Conservation (phyloP, 2,113 vertebrate species). For the Mormyrus iriodes region DNA sequence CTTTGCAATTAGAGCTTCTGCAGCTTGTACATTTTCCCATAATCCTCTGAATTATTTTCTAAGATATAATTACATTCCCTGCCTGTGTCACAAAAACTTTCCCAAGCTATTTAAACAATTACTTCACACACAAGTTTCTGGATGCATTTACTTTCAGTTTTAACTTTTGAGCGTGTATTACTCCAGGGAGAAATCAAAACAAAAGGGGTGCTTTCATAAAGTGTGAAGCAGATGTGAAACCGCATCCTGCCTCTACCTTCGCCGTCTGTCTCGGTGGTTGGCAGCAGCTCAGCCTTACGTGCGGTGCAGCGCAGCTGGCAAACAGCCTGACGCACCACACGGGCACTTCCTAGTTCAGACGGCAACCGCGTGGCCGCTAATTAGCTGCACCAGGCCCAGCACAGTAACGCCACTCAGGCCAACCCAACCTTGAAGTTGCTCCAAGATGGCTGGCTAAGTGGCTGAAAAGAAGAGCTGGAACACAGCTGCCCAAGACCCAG, state of each 20-base stretch:
- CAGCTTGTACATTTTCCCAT: neutral
- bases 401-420: neutral
- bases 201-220: constrained; percentile 46
- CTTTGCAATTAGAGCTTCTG: neutral
- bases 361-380: neutral
- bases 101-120: neutral
- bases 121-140: neutral
- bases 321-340: neutral
- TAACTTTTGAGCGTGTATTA: neutral
- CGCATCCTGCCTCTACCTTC: constrained; percentile 5
- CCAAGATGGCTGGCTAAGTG: neutral
- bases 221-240: constrained; percentile 47
- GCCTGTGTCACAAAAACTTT: neutral
- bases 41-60: constrained; percentile 1
- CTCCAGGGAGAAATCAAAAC: constrained; percentile 36
- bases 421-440: neutral
- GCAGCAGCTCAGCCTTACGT: constrained; percentile 14
- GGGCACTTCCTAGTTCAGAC: neutral
- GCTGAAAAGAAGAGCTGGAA: neutral
- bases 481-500: neutral
- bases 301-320: neutral
- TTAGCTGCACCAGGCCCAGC: neutral
- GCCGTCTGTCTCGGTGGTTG: constrained; percentile 9
- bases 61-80: neutral
- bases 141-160: neutral